Evolutionary conservation across 2,797 vertebrate species (phyloP).

Genomic region (Acanthurus lineatus): DNA sequence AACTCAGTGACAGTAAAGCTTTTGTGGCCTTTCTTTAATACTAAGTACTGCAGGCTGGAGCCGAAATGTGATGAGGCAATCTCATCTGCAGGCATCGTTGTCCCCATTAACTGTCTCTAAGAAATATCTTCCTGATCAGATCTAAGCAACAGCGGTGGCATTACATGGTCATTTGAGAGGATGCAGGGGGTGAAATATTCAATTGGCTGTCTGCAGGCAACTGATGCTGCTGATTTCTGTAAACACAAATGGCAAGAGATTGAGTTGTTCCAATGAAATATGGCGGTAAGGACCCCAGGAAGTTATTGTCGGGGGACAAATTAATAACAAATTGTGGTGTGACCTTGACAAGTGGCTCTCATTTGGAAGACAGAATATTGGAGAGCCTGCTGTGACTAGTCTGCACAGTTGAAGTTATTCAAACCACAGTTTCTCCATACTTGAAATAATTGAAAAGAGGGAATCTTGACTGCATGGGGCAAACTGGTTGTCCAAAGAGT

Average conservation of each 20-base stretch:
- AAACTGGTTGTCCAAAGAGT: not conserved
- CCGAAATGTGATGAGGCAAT: conserved; percentile 55
- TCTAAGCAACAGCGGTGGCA: conserved; percentile 49
- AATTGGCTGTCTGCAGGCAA: conserved; percentile 70
- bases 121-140: conserved; percentile 70
- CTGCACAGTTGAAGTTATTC: conserved; percentile 47
- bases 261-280: conserved; percentile 62
- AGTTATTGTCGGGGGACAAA: conserved; percentile 70
- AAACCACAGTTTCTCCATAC: conserved; percentile 40
- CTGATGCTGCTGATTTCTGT: conserved; percentile 69
- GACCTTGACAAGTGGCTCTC: conserved; percentile 73
- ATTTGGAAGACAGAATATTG: conserved; percentile 60
- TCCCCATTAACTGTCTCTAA: conserved; percentile 63
- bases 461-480: conserved; percentile 47
- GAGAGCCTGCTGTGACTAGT: conserved; percentile 56
- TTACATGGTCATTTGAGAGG: conserved; percentile 69
- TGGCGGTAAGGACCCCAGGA: conserved; percentile 56
- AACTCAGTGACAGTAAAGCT: conserved; percentile 10
- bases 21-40: conserved; percentile 30
- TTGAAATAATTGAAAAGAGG: conserved; percentile 65
- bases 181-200: conserved; percentile 67
- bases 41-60: conserved; percentile 37
- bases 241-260: conserved; percentile 65
- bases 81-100: conserved; percentile 53
- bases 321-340: conserved; percentile 71